phyloP scores from a whole-genome alignment of 2,797 vertebrate species.

The Hylomyscus alleni region DNA sequence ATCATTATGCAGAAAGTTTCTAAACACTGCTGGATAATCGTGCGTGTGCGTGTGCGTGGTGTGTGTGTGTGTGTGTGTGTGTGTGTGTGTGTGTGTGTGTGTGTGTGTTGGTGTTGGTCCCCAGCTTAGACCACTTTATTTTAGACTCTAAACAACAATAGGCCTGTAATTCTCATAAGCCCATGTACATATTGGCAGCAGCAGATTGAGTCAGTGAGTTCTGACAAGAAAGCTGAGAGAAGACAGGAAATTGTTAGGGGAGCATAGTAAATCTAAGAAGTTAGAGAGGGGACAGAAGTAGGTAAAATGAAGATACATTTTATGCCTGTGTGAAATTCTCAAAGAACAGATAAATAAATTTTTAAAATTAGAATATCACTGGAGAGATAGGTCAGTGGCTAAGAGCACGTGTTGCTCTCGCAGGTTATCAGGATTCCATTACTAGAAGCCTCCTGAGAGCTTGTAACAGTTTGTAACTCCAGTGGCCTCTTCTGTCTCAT shows the following conservation, averaged over 20 bases:
- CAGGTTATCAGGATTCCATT: neutral
- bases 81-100: neutral
- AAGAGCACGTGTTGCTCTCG: neutral
- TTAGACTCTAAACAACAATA: neutral
- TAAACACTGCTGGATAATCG: rapidly evolving
- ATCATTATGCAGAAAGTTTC: neutral
- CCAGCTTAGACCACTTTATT: neutral
- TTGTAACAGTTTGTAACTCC: neutral
- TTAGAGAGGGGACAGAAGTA: neutral
- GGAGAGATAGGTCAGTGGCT: neutral
- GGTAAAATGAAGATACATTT: too few species aligned
- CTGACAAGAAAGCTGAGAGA: neutral
- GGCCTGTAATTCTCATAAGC: neutral
- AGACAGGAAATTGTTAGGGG: neutral
- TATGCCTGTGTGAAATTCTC: too few species aligned
- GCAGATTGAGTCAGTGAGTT: neutral
- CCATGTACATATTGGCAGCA: neutral
- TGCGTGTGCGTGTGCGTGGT: neutral
- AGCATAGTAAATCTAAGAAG: neutral
- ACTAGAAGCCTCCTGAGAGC: neutral
- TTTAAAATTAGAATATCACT: neutral
- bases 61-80: neutral
- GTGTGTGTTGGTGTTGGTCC: neutral
- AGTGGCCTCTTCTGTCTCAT: neutral
- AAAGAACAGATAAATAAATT: neutral